These are phyloP conservation scores for Hesperia comma DNA, from an alignment of 2,888 invertebrate genomes.

Conservation along the genomic window DNA sequence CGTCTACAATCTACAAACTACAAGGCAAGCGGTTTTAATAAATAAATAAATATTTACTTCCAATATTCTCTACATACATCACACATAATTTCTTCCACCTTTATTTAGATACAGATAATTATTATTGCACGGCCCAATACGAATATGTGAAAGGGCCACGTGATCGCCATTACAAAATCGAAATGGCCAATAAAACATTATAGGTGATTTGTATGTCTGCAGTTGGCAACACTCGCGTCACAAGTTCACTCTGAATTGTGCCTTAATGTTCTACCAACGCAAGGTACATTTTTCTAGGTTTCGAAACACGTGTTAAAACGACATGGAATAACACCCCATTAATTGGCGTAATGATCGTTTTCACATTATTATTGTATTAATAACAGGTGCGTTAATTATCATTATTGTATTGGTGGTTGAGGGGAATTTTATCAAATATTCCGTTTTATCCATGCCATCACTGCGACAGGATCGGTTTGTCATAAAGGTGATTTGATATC, in stretches of 20 bases:
- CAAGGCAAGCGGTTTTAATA: no score
- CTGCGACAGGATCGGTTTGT: no score
- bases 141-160: slow-evolving; percentile 20
- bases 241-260: background rate
- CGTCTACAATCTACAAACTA: no score
- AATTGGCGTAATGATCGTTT: slow-evolving; percentile 43
- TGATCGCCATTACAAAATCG: slow-evolving; percentile 32
- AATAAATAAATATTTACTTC: no score
- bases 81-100: background rate
- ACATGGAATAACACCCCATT: slow-evolving; percentile 41
- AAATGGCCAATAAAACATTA: slow-evolving; percentile 44
- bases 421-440: slow-evolving; percentile 1
- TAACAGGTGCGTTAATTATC: slow-evolving; percentile 45
- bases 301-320: slow-evolving; percentile 6
- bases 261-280: background rate
- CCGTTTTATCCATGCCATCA: background rate
- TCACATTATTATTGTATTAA: slow-evolving; percentile 46
- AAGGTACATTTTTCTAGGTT: background rate
- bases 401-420: slow-evolving; percentile 12
- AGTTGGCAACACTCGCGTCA: slow-evolving; percentile 18
- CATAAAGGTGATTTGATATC: no score
- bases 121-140: slow-evolving; percentile 1
- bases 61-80: no score
- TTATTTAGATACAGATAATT: slow-evolving; percentile 8
- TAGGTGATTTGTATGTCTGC: slow-evolving; percentile 41